Percentiles rank a stretch among this genome's conserved stretches.
Conservation (phyloP, 2,888 invertebrate genomes). For the Dolichopus griseipennis region DNA sequence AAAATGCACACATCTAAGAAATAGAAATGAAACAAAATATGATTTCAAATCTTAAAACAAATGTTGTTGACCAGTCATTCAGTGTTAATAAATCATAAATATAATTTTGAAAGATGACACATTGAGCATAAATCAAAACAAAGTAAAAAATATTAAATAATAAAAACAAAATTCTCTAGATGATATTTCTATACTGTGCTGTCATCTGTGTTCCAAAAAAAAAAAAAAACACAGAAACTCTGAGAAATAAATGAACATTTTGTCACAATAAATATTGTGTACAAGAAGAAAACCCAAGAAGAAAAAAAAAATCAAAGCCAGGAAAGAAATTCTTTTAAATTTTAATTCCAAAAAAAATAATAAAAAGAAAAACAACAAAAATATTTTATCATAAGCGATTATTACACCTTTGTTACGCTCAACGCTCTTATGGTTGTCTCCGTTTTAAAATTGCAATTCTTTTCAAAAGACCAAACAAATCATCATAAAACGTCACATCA, state of each 20-base stretch:
- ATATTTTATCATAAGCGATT: not conserved
- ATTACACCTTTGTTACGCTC: slow-evolving; percentile 9
- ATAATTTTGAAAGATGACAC: slow-evolving; percentile 8
- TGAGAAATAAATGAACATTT: not conserved
- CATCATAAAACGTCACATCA: no score
- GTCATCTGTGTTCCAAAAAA: not conserved
- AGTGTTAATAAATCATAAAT: slow-evolving; percentile 9
- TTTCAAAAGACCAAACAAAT: no score
- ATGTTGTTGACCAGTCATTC: slow-evolving; percentile 8
- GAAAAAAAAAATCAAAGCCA: not conserved
- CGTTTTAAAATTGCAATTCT: not conserved
- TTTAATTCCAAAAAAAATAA: no score
- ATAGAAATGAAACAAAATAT: not conserved
- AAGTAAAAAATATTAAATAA: no score
- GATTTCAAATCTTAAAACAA: not conserved
- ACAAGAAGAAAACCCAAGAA: no score
- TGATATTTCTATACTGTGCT: not conserved
- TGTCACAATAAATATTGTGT: no score
- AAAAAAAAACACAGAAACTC: not conserved
- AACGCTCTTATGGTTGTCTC: not conserved
- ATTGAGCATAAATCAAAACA: slow-evolving; percentile 11
- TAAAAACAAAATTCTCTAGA: not conserved
- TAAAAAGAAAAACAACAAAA: no score
- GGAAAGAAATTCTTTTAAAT: not conserved
- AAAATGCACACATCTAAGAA: no score